Conservation (phyloP, 2,113 vertebrate species). For the Bubalus kerabau region DNA sequence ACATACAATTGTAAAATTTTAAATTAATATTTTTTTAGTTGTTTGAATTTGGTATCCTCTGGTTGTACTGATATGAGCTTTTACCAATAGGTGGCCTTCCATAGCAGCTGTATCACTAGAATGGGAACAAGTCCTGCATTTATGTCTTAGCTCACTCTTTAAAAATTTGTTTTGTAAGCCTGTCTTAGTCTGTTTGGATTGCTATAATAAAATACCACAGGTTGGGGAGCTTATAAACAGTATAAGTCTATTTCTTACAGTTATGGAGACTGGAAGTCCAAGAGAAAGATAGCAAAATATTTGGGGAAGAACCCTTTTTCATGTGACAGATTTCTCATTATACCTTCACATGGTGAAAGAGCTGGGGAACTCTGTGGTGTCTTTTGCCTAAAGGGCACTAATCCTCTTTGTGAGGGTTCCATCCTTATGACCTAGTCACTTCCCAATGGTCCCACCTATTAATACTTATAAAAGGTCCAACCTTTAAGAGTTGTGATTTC, state of each 20-base stretch:
- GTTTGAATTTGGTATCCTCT: not conserved
- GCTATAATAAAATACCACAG: not conserved
- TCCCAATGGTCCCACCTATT: not conserved
- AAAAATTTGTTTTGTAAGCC: not conserved
- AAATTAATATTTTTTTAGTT: not conserved
- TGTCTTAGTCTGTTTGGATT: not conserved
- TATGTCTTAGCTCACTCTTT: not conserved
- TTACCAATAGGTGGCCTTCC: not conserved
- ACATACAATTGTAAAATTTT: not conserved
- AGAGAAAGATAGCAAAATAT: not conserved
- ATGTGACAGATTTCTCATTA: not conserved
- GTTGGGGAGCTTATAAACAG: not conserved
- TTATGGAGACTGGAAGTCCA: not conserved
- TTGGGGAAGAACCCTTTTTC: not conserved
- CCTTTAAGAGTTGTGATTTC: not conserved
- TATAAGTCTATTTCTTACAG: not conserved
- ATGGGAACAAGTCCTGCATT: not conserved
- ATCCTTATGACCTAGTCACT: not conserved
- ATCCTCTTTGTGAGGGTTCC: not conserved
- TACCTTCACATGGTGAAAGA: no score
- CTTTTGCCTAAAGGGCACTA: not conserved
- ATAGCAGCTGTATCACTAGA: not conserved
- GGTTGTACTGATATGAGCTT: not conserved
- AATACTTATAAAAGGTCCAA: not conserved
- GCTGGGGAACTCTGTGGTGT: not conserved